These are phyloP conservation scores for Chunga burmeisteri DNA, from an alignment of 2,113 vertebrate species.

Conservation along the genomic window DNA sequence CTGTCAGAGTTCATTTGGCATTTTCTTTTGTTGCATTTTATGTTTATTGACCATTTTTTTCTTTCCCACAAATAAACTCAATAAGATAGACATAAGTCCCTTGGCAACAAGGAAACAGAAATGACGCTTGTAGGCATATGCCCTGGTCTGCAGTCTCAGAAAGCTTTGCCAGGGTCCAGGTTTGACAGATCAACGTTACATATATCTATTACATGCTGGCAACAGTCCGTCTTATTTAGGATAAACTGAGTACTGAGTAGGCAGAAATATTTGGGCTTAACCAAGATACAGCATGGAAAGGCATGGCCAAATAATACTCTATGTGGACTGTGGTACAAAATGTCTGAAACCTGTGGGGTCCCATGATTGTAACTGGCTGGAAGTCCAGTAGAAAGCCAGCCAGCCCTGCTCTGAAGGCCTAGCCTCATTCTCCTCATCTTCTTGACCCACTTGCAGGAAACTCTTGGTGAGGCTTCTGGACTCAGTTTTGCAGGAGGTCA, in stretches of 20 bases:
- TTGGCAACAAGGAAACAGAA: background rate
- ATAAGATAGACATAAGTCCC: background rate
- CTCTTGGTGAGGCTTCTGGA: background rate
- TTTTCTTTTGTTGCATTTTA: slow-evolving; percentile 49
- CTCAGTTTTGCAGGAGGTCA: background rate
- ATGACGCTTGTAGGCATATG: background rate
- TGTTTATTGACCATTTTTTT: slow-evolving; percentile 11
- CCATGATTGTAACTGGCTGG: background rate
- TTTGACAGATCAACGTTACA: background rate
- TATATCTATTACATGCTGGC: background rate
- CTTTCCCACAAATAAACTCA: slow-evolving; percentile 16
- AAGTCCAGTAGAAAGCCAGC: background rate
- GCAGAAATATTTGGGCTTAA: background rate
- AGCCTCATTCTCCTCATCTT: background rate
- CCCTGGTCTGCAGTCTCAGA: background rate
- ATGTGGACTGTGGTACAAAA: background rate
- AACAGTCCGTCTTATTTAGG: background rate
- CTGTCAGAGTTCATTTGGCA: slow-evolving; percentile 17
- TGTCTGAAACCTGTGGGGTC: background rate
- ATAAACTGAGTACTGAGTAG: background rate
- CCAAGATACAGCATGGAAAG: background rate
- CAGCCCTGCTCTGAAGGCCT: background rate
- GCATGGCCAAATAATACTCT: background rate
- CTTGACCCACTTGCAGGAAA: slow-evolving; percentile 6
- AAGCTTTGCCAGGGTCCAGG: background rate